Percentiles rank a stretch among this genome's conserved stretches.
Conservation (phyloP, 2,888 invertebrate genomes). For the Tigriopus californicus region DNA sequence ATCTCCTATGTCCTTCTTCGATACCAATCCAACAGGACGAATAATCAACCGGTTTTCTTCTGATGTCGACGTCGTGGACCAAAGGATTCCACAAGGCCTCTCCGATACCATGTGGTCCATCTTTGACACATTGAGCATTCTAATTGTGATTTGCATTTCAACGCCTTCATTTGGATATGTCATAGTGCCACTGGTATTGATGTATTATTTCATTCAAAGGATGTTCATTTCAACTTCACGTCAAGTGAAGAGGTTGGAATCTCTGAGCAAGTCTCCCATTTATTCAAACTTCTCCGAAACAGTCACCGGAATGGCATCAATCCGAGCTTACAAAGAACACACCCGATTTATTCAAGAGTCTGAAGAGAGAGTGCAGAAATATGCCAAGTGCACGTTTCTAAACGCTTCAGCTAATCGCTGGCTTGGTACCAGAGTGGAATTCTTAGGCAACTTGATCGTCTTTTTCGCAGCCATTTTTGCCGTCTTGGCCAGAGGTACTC, state of each 20-base stretch:
- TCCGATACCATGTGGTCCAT: conserved; percentile 38
- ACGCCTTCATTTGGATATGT: background rate
- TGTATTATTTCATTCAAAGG: conserved; percentile 35
- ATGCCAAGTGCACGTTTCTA: conserved; percentile 80
- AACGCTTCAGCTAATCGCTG: conserved; percentile 79
- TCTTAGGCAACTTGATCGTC: conserved; percentile 87
- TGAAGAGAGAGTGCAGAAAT: conserved; percentile 70
- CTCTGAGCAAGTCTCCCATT: conserved; percentile 81
- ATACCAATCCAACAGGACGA: conserved; percentile 49
- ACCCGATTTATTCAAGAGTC: conserved; percentile 66
- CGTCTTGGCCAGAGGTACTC: conserved; percentile 50
- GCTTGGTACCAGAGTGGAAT: conserved; percentile 84
- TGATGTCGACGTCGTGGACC: conserved; percentile 45
- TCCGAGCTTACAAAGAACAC: conserved; percentile 54
- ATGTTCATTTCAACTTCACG: conserved; percentile 86
- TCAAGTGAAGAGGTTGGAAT: conserved; percentile 80
- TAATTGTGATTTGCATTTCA: conserved; percentile 15
- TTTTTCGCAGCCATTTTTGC: conserved; percentile 85
- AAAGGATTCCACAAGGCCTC: conserved; percentile 44
- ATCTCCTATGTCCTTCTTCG: conserved; percentile 52
- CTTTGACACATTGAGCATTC: background rate
- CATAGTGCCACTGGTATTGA: background rate
- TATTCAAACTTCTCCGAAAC: conserved; percentile 94
- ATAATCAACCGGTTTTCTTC: conserved; percentile 46
- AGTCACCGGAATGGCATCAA: conserved; percentile 56